A percentile compares a stretch with the other conserved stretches of the same genome.
These are phyloP conservation scores for Microctenopoma lineatum DNA, from an alignment of 2,797 vertebrate genomes.

Conservation along the genomic window DNA sequence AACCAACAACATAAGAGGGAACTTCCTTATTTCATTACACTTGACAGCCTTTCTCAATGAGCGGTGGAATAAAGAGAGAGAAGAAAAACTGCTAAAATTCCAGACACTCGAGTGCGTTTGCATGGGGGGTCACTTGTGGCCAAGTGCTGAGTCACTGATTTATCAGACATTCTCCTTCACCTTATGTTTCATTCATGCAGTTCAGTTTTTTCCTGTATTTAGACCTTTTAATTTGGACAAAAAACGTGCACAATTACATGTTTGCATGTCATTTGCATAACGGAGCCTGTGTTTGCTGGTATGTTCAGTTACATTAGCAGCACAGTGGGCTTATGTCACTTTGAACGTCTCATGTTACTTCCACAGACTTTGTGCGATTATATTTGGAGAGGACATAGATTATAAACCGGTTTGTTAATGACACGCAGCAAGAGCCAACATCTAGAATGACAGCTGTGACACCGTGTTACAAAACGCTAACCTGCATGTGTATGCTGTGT, in stretches of 20 bases:
- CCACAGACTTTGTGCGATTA: background rate
- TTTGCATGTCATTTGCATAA: conserved; percentile 54
- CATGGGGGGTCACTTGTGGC: background rate
- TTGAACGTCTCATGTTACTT: background rate
- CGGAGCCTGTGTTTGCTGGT: conserved; percentile 14
- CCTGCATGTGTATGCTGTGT: background rate
- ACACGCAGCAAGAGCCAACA: conserved; percentile 20
- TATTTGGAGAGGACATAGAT: conserved; percentile 5
- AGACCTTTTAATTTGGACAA: too few relatives aligned
- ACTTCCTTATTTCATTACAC: too few relatives aligned
- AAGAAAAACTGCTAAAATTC: background rate
- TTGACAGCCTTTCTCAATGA: background rate
- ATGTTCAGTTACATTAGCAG: background rate
- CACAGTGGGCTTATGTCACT: background rate
- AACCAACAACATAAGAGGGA: conserved; percentile 19
- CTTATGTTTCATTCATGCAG: conserved; percentile 33
- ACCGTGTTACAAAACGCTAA: conserved; percentile 25
- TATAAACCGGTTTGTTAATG: conserved; percentile 52
- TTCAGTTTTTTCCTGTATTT: conserved; percentile 64
- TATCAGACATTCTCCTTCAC: too few relatives aligned
- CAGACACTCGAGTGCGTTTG: background rate
- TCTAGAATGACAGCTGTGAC: conserved; percentile 61
- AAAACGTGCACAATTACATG: conserved; percentile 30
- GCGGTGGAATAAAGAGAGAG: background rate
- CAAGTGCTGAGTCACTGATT: background rate